Base-by-base conservation (phyloP, 1,140 invertebrate genomes). In the Stegodyphus mimosarum region DNA sequence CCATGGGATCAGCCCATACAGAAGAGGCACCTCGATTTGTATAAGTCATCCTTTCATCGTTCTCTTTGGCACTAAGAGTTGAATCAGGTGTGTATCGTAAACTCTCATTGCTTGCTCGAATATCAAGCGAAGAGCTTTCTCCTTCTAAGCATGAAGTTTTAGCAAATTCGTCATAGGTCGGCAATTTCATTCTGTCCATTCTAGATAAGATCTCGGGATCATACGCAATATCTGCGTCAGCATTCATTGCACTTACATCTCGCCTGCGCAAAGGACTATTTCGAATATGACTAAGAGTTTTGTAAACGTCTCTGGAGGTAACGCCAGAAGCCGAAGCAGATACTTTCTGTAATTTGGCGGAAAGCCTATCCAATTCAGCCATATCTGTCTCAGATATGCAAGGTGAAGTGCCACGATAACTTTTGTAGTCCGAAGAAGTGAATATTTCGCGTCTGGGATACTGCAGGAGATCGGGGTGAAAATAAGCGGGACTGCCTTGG, bases 371-470 rank as follows among this genome's bases (percentile, higher is more conserved):
- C 88, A 95, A 91, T 91, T 95, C 94, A 78, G 94, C 94, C 74
- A 95, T 90, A 90, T 95, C 95, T 89, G 94, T 93, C 89, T 95
- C 94, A 89, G 93, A 95, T 77, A 95, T 93, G 88, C 93, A 94
- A 5, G 88, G 75, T 9, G 83, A 79, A 9, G 66, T 93, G 55
- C 94, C 94, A 86, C 94, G 91, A 88, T 95, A 96, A 89, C 94
- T 94, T 90, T 95, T 95, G 88, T 95, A 95, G 90, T 95, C 95
- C 75, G 93, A 92, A 7, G 94, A 92, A 89, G 93, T 95, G 89
- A 94, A 95, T 52, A 95, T 92, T 90, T 95, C 94, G 77, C 87
- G 72, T 5, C 78, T 67, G 2, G 92, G 91, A 52, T 90, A 89
- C 18, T 89, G 89, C 10, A 90, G 89, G 48, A 83, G 79, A 76